Percentiles rank a stretch among this genome's conserved stretches.
phyloP scores from a whole-genome alignment of 2,888 invertebrate genomes.

The Acanthosepion esculentum region DNA sequence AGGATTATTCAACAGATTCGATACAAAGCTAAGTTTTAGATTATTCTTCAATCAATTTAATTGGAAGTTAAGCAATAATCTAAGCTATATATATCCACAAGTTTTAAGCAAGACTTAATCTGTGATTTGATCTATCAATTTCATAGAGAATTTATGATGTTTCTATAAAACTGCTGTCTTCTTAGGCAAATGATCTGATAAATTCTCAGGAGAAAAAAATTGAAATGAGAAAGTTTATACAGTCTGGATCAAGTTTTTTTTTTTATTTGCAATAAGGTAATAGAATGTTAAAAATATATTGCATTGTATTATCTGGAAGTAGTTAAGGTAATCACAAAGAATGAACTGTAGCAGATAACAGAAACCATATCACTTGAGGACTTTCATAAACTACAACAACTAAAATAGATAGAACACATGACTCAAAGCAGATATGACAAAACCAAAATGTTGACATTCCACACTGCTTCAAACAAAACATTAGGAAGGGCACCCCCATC shows the following conservation, averaged over 20 bases:
- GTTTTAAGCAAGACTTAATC: too few relatives aligned
- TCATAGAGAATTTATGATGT: not conserved
- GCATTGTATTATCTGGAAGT: not conserved
- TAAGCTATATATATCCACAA: too few relatives aligned
- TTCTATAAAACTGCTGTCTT: not conserved
- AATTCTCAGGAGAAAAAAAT: not conserved
- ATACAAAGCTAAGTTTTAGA: too few relatives aligned
- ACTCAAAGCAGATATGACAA: too few relatives aligned
- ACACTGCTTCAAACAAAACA: too few relatives aligned
- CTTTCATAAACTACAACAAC: too few relatives aligned
- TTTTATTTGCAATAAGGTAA: not conserved
- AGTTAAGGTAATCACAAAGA: not conserved
- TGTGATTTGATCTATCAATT: too few relatives aligned
- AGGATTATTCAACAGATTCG: not conserved
- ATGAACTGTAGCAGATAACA: not conserved
- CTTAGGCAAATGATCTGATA: not conserved
- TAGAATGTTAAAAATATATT: not conserved
- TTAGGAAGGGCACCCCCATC: too few relatives aligned
- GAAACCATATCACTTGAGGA: not conserved
- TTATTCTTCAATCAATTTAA: too few relatives aligned
- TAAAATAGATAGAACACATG: too few relatives aligned
- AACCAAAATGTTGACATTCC: too few relatives aligned
- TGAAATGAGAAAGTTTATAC: not conserved
- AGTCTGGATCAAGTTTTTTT: not conserved
- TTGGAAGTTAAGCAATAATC: too few relatives aligned